Evolutionary conservation across 2,888 invertebrate species (phyloP).

Genomic region (Rotaria magnacalcarata): DNA sequence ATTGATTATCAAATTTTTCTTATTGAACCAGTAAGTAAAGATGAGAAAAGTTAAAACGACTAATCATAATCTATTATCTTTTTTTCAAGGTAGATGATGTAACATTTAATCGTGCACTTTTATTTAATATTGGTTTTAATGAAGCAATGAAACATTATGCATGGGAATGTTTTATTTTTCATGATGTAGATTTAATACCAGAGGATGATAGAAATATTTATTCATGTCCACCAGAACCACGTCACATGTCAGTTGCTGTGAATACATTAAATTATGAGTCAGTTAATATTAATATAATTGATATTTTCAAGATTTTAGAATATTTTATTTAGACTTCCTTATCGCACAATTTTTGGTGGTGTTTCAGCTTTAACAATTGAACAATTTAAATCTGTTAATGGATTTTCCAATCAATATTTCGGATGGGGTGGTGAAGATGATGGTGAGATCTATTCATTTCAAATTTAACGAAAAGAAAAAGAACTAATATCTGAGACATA

Average conservation of each 20-base stretch:
- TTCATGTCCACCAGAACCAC: conserved; percentile 80
- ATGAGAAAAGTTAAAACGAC: background rate
- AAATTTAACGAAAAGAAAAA: background rate
- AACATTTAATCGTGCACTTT: conserved; percentile 43
- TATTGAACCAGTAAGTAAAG: conserved; percentile 38
- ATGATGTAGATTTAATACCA: conserved; percentile 46
- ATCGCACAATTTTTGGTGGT: conserved; percentile 42
- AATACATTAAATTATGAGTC: conserved; percentile 65
- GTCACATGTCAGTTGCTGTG: conserved; percentile 87
- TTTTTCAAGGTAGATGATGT: background rate
- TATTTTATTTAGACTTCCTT: conserved; percentile 17
- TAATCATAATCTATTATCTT: background rate
- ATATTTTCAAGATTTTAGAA: background rate
- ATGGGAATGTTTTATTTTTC: conserved; percentile 46
- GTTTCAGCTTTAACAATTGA: conserved; percentile 41
- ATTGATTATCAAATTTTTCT: conserved; percentile 41
- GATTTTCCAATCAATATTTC: conserved; percentile 43
- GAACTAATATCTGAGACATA: too few species aligned
- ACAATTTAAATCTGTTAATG: conserved; percentile 44
- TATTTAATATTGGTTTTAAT: conserved; percentile 44
- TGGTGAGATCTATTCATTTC: conserved; percentile 24
- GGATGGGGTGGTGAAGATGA: conserved; percentile 46
- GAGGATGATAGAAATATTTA: conserved; percentile 81
- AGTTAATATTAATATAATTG: conserved; percentile 10
- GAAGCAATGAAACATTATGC: conserved; percentile 38